Evolutionary conservation across 1,140 invertebrate species (phyloP), one percentile per base, ranked within the genome.

Genomic region (Platyscapa corneri): DNA sequence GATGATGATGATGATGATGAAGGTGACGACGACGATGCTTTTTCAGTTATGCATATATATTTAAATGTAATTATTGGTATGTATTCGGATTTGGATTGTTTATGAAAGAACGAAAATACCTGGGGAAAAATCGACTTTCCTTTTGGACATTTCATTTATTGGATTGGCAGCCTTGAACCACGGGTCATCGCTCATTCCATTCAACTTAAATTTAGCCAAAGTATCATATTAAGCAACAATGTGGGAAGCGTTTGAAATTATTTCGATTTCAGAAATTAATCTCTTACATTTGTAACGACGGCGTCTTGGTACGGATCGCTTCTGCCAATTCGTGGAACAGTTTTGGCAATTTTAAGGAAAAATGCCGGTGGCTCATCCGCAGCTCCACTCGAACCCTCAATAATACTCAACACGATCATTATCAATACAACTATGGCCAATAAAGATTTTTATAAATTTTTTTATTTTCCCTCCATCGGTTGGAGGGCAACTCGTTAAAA

Each of bases 291-390:
- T 65, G 30, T 75, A n/a, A 3, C 14, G 70, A 95, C 95, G 87
- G 95, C 95, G 78, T 95, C 94, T 20, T 94, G 93, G 82, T 93
- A 93, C 16, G 83, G 89, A 65, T 87, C 90, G 77, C 92, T 93
- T 81, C 94, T 88, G 30, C 93, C 91, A 0, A 93, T 89, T 0
- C 93, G 85, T 0, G 93, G 93, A 30, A 94, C 88, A 23, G 89
- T 92, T 87, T 94, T 94, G 0, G 92, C 91, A 32, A 94, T 93
- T 88, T 94, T 94, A 0, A 94, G 77, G 53, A 94, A 94, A 82
- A 94, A 94, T 0, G 90, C 90, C 0, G 92, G 92, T n/a, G 90
- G 88, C 76, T 92, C 90, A 16, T 90, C 90, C 0, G 83, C 30
- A 85, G 81, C 60, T 56, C 30, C 60, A 27, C 85, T 42, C 78